A percentile compares a stretch with the other conserved stretches of the same genome.
Conservation (phyloP, 2,797 vertebrate species). For the Lithobates sylvaticus region DNA sequence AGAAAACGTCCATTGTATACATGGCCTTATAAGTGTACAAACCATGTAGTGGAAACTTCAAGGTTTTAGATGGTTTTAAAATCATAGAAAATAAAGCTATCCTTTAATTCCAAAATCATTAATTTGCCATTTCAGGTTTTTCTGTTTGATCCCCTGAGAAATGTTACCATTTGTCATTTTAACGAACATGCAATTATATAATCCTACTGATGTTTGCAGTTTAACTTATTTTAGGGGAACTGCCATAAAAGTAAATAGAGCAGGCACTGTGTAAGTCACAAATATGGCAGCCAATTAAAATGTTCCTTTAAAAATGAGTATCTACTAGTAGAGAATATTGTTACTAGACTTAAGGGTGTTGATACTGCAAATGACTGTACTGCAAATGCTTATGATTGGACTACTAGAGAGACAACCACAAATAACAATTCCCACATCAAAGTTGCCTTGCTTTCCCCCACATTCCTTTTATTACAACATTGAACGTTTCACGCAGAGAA, state of each 20-base stretch:
- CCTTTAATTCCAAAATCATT: conserved; percentile 48
- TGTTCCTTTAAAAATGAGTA: conserved; percentile 16
- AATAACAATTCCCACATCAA: conserved; percentile 5
- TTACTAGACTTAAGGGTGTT: conserved; percentile 23
- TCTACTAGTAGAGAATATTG: conserved; percentile 5
- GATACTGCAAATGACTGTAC: conserved; percentile 34
- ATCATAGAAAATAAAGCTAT: conserved; percentile 25
- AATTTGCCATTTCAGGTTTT: conserved; percentile 47
- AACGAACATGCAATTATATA: conserved; percentile 41
- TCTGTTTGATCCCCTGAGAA: conserved; percentile 27
- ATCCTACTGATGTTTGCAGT: conserved; percentile 46
- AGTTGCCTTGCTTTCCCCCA: background rate
- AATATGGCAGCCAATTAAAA: conserved; percentile 52
- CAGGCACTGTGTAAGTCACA: conserved; percentile 32
- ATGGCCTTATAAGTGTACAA: no score
- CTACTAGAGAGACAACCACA: background rate
- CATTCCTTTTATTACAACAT: background rate
- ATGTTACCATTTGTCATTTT: conserved; percentile 20
- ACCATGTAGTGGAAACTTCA: no score
- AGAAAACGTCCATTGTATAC: no score
- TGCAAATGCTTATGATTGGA: background rate
- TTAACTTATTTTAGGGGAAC: conserved; percentile 46
- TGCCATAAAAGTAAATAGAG: conserved; percentile 45
- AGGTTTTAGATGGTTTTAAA: no score
- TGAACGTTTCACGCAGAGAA: background rate